These are phyloP conservation scores for Octopus bimaculoides DNA, from an alignment of 1,140 invertebrate genomes.

Conservation along the genomic window DNA sequence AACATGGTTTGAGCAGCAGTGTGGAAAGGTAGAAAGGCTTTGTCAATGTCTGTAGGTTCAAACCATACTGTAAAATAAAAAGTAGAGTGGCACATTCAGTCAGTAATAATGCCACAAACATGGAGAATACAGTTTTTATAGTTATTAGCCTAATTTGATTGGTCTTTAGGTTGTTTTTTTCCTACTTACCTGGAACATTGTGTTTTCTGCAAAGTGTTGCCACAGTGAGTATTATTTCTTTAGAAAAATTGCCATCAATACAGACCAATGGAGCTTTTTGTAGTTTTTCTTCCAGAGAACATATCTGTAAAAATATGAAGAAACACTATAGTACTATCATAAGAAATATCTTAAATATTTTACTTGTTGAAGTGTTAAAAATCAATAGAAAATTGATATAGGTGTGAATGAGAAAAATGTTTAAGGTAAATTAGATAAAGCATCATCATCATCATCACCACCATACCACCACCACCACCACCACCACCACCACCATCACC, in stretches of 20 bases:
- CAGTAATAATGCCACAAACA: too few relatives aligned
- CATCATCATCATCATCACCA: too few relatives aligned
- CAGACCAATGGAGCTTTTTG: neutral
- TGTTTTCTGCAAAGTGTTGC: neutral
- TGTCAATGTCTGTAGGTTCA: conserved; percentile 68
- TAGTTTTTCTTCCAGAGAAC: conserved; percentile 1
- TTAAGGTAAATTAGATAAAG: too few relatives aligned
- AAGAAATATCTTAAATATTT: neutral
- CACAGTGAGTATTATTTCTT: neutral
- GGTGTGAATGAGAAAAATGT: too few relatives aligned
- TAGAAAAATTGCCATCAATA: neutral
- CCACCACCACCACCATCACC: too few relatives aligned
- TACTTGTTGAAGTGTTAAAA: neutral
- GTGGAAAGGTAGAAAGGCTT: conserved; percentile 63
- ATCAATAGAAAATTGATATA: neutral
- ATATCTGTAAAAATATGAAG: neutral
- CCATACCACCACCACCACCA: too few relatives aligned
- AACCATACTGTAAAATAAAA: conserved; percentile 64
- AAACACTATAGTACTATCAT: too few relatives aligned
- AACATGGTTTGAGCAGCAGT: conserved; percentile 56
- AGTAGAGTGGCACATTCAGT: too few relatives aligned
- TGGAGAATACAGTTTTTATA: too few relatives aligned
- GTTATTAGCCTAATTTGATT: too few relatives aligned
- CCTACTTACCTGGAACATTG: conserved; percentile 6
- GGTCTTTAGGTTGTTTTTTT: too few relatives aligned